A percentile compares a stretch with the other conserved stretches of the same genome.
Evolutionary conservation across 92 coral and sea anemone genomes (phyloP).

Genomic region (Palythoa caribaeorum): DNA sequence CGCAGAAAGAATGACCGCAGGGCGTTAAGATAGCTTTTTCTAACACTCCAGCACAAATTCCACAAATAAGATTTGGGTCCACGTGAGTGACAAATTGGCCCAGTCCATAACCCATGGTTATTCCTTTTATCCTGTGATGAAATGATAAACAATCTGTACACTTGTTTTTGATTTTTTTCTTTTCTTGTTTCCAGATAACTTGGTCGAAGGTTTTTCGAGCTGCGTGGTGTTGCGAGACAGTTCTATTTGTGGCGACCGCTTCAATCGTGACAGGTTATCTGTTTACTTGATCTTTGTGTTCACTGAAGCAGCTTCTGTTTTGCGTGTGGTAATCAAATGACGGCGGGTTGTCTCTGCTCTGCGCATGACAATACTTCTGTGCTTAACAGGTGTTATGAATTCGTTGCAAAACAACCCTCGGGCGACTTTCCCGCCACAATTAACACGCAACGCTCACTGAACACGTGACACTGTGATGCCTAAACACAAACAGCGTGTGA

Average conservation of each 20-base stretch:
- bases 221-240: background rate
- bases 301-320: conserved; percentile 26
- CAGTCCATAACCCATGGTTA: conserved; percentile 84
- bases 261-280: conserved; percentile 32
- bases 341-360: conserved; percentile 48
- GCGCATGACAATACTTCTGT: conserved; percentile 4
- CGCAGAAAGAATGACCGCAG: conserved; percentile 96
- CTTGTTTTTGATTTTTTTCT: background rate
- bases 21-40: conserved; percentile 84
- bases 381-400: conserved; percentile 32
- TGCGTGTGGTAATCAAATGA: conserved; percentile 58
- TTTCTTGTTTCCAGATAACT: background rate
- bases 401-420: conserved; percentile 39
- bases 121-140: background rate
- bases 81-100: conserved; percentile 76
- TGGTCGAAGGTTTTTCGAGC: background rate
- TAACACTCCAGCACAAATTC: conserved; percentile 92
- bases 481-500: background rate
- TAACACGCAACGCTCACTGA: conserved; percentile 7
- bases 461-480: background rate
- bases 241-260: background rate
- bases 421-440: conserved; percentile 27
- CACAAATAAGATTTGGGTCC: conserved; percentile 91
- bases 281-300: conserved; percentile 24
- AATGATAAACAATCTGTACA: background rate